A percentile compares a stretch with the other conserved stretches of the same genome.
phyloP scores from a whole-genome alignment of 2,888 invertebrate genomes.

The Pterobdella sp. region DNA sequence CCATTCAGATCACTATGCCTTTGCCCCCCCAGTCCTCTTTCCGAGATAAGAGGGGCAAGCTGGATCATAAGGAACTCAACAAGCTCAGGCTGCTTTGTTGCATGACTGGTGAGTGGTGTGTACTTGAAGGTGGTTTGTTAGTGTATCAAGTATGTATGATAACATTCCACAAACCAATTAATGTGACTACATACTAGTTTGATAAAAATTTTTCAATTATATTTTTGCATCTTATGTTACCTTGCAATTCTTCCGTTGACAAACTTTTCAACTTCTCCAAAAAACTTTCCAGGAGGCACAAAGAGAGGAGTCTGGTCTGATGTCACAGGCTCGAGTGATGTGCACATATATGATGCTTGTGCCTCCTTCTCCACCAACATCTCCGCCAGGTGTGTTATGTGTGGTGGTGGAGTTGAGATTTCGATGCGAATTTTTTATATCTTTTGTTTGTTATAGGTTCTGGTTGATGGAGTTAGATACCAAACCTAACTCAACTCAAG shows the following conservation, averaged over 20 bases:
- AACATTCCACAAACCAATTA: background rate
- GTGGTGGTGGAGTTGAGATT: background rate
- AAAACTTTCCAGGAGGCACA: conserved; percentile 69
- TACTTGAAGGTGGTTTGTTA: background rate
- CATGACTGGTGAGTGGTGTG: conserved; percentile 35
- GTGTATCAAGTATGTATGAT: no score
- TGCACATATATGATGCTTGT: conserved; percentile 96
- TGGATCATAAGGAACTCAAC: conserved; percentile 58
- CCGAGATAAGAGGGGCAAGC: conserved; percentile 74
- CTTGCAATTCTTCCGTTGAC: background rate
- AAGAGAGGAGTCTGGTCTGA: conserved; percentile 99
- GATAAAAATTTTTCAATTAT: background rate
- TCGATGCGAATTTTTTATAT: background rate
- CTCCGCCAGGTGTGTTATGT: conserved; percentile 65
- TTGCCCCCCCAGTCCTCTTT: conserved; percentile 69
- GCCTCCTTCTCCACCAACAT: conserved; percentile 99
- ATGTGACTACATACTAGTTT: background rate
- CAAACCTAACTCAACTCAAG: no score
- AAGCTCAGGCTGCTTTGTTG: conserved; percentile 37
- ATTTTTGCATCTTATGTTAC: background rate
- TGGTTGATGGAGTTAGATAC: background rate
- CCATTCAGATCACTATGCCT: conserved; percentile 96
- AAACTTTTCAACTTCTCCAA: background rate
- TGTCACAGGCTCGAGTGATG: conserved; percentile 94
- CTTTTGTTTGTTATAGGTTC: background rate